Conservation (phyloP, 2,113 vertebrate genomes). For the Gopherus evgoodei region DNA sequence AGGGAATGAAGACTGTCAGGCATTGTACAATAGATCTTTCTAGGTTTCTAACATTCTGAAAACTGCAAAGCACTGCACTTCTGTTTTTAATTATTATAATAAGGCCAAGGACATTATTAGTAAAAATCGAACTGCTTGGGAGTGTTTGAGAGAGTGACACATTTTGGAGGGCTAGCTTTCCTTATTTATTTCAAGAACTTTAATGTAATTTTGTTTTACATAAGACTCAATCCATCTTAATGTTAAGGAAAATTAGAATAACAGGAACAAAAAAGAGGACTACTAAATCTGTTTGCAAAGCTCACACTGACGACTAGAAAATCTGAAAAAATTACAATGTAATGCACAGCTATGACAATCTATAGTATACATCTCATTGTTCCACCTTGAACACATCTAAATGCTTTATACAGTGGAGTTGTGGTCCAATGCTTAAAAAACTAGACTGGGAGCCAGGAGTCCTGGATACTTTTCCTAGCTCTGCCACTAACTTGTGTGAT, state of each 20-base stretch:
- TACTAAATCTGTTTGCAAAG: not conserved
- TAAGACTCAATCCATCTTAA: not conserved
- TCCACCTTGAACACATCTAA: not conserved
- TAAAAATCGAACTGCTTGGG: not conserved
- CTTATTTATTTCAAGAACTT: not conserved
- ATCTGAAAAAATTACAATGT: not conserved
- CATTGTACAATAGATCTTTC: rapidly evolving
- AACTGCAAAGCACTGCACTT: not conserved
- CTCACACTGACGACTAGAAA: not conserved
- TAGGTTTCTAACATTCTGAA: not conserved
- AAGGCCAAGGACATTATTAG: not conserved
- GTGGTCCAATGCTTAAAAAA: not conserved
- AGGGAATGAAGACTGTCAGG: not conserved
- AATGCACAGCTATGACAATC: not conserved
- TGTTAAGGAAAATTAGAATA: not conserved
- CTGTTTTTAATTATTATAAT: conserved; percentile 13
- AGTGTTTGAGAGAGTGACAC: not conserved
- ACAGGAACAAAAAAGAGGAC: not conserved
- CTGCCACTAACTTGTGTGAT: not conserved
- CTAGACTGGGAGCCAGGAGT: rapidly evolving
- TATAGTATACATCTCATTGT: not conserved
- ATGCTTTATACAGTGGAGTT: not conserved
- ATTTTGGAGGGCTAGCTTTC: not conserved
- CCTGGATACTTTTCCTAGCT: not conserved
- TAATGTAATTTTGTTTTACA: not conserved